These are phyloP conservation scores for Tetragnatha montana DNA, from an alignment of 2,888 invertebrate genomes.

Conservation along the genomic window DNA sequence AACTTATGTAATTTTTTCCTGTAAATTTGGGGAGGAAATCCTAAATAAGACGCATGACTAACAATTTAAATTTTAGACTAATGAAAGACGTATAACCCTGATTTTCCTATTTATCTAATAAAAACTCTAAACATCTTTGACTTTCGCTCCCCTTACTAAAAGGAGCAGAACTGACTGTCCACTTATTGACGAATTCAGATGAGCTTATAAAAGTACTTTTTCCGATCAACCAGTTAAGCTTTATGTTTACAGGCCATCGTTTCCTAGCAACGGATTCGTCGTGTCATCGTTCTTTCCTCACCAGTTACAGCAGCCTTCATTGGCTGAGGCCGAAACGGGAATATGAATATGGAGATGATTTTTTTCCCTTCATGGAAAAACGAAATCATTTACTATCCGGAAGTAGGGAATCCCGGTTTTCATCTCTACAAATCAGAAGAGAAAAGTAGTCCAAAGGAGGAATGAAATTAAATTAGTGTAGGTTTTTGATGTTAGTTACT, in stretches of 20 bases:
- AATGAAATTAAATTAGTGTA: not conserved
- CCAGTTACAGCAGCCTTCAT: not conserved
- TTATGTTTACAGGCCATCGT: slow-evolving; percentile 39
- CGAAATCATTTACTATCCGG: slow-evolving; percentile 4
- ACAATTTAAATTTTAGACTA: no score
- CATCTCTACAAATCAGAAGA: not conserved
- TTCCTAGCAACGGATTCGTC: slow-evolving; percentile 41
- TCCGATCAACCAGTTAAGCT: slow-evolving; percentile 23
- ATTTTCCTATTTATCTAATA: no score
- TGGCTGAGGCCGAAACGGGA: slow-evolving; percentile 28
- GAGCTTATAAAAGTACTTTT: not conserved
- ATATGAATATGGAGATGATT: slow-evolving; percentile 39
- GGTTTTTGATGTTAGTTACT: not conserved
- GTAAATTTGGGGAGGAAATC: no score
- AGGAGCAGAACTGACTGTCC: not conserved
- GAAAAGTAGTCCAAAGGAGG: not conserved
- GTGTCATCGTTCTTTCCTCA: slow-evolving; percentile 23
- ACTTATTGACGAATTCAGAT: not conserved
- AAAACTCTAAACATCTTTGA: no score
- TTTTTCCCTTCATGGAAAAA: not conserved
- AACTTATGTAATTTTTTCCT: no score
- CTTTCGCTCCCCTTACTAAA: no score
- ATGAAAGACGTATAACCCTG: no score
- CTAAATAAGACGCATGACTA: no score
- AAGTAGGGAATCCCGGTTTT: not conserved